phyloP scores from a whole-genome alignment of 2,797 vertebrate species.

The Linurgus olivaceus region DNA sequence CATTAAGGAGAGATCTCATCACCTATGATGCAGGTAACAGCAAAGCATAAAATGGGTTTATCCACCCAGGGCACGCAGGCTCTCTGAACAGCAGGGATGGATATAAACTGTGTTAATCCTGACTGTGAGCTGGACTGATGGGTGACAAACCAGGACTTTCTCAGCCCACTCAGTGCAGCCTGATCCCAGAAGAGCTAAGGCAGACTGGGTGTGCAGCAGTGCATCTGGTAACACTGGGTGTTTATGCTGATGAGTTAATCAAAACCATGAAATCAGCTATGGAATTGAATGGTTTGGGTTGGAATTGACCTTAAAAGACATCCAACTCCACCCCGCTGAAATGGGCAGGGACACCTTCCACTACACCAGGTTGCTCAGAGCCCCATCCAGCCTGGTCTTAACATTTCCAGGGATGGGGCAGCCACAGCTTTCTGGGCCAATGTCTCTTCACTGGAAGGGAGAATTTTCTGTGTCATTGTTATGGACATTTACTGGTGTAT shows the following conservation, averaged over 20 bases:
- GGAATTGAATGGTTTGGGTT: background rate
- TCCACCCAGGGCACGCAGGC: accelerated
- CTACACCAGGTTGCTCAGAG: background rate
- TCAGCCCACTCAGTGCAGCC: background rate
- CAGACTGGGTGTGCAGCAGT: background rate
- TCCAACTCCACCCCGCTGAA: background rate
- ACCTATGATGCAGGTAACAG: background rate
- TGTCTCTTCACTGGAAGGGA: background rate
- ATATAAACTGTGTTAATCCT: background rate
- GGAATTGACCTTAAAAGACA: background rate
- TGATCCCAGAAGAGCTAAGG: background rate
- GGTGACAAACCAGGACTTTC: background rate
- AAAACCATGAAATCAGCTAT: background rate
- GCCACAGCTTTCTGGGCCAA: background rate
- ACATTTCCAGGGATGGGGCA: background rate
- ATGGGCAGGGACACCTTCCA: background rate
- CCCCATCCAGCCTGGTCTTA: background rate
- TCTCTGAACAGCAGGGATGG: background rate
- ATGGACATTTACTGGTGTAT: background rate
- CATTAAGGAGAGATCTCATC: background rate
- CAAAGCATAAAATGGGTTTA: background rate
- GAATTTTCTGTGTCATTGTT: background rate
- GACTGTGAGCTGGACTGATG: background rate
- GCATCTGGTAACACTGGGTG: background rate
- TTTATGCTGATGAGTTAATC: background rate